Conservation (phyloP, 2,113 vertebrate species). For the Cariama cristata region DNA sequence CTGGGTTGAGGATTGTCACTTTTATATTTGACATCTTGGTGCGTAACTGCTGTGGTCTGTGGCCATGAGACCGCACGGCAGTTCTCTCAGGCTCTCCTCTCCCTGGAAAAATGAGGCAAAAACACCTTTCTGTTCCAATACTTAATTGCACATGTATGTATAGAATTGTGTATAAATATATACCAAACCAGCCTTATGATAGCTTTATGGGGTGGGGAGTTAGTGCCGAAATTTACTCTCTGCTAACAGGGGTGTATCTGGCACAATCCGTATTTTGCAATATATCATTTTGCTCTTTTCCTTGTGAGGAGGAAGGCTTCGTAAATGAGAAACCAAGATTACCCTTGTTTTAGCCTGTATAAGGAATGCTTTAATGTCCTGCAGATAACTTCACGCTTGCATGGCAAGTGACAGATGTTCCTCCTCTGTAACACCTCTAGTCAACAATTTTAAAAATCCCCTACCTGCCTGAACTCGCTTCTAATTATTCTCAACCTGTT, state of each 20-base stretch:
- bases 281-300: not conserved
- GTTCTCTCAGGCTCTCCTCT: too few relatives aligned
- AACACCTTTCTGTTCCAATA: not conserved
- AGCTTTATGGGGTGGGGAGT: too few relatives aligned
- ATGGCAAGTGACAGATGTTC: not conserved
- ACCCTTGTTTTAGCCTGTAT: rapidly evolving
- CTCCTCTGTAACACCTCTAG: too few relatives aligned
- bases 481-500: not conserved
- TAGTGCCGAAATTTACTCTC: not conserved
- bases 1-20: not conserved
- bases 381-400: rapidly evolving
- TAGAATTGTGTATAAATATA: too few relatives aligned
- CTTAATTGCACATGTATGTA: not conserved
- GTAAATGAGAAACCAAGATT: not conserved
- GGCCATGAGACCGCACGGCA: too few relatives aligned
- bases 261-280: not conserved
- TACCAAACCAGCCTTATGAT: too few relatives aligned
- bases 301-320: not conserved
- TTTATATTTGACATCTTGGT: too few relatives aligned
- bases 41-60: not conserved
- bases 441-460: rapidly evolving
- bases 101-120: not conserved
- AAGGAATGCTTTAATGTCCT: not conserved
- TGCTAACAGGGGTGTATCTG: not conserved
- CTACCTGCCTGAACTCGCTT: not conserved